Evolutionary conservation across 2,888 invertebrate genomes (phyloP), one percentile per base, ranked within the genome.

Genomic region (Lutraria lutraria): DNA sequence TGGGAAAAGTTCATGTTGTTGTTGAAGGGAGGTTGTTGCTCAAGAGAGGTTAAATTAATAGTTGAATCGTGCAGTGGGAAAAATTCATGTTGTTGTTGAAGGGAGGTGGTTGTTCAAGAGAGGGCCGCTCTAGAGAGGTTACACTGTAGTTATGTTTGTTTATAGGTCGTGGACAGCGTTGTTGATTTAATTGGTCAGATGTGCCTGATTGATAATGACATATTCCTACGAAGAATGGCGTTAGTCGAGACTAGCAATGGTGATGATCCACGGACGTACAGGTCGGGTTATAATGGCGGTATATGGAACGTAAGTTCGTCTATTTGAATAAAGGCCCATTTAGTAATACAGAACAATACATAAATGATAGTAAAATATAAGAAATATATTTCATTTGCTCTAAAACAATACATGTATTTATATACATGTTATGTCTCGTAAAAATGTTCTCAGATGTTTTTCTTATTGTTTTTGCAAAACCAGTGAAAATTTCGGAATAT

Each of bases 251-350:
- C 94, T 6, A 29, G 52, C 15, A 92, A 93, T 85, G 94, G 95
- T 1, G 82, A 83, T n/a, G 80, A 92, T 53, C 53, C 93, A 0
- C 83, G 83, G 10, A 93, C 94, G 0, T 94, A 90, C 91, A 76
- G 93, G n/a, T n/a, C 63, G 0, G 93, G 90, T 0, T 94, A 93
- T 84, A 68, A 94, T 76, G 95, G 95, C 1, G 95, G 95, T 4
- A 95, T 95, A 52, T 95, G 95, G 95, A 94, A 95, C 89, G 94
- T 95, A 89, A 87, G 93, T 82, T 34, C 52, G 1, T 60, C 80
- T 15, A n/a, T 34, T 16, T 43, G 10, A 52, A 6, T 52, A 79
- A 72, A 29, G 19, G n/a, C n/a, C n/a, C n/a, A n/a, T n/a, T n/a
- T 21, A 16, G 21, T 25, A 25, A 16, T 21, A 25, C n/a, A 10